These are phyloP conservation scores for Ceyx erithaca DNA, from an alignment of 2,797 vertebrate genomes.

Conservation along the genomic window DNA sequence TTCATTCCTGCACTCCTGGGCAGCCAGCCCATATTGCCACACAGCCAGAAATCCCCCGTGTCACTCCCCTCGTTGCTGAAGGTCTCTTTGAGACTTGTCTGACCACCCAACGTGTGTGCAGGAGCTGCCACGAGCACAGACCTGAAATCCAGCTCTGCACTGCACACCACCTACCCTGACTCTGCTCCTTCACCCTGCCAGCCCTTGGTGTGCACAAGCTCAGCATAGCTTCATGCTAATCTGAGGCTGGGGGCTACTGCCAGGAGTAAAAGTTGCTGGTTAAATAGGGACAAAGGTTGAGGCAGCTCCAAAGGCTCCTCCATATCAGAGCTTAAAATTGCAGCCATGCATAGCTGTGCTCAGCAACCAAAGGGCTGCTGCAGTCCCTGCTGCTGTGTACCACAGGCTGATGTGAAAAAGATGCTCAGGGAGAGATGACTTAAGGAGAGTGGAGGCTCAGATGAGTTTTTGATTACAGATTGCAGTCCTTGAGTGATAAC, in stretches of 20 bases:
- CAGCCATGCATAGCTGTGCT: neutral
- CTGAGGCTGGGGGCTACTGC: neutral
- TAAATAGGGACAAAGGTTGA: neutral
- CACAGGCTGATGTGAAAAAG: neutral
- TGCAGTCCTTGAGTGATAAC: neutral
- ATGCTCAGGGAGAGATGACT: neutral
- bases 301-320: neutral
- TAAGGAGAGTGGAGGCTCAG: neutral
- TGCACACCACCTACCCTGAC: fast-evolving
- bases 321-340: neutral
- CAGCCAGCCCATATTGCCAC: neutral
- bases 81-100: neutral
- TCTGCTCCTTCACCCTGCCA: fast-evolving
- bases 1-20: fast-evolving
- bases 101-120: fast-evolving
- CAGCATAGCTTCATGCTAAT: neutral
- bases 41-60: neutral
- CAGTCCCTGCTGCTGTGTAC: neutral
- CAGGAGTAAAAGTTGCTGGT: neutral
- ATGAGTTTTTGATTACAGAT: neutral
- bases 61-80: neutral
- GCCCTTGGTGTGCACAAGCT: neutral
- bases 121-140: neutral
- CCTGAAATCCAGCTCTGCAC: fast-evolving
- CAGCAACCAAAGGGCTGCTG: neutral